Conservation (phyloP, 2,888 invertebrate species). For the Apodemia zela region DNA sequence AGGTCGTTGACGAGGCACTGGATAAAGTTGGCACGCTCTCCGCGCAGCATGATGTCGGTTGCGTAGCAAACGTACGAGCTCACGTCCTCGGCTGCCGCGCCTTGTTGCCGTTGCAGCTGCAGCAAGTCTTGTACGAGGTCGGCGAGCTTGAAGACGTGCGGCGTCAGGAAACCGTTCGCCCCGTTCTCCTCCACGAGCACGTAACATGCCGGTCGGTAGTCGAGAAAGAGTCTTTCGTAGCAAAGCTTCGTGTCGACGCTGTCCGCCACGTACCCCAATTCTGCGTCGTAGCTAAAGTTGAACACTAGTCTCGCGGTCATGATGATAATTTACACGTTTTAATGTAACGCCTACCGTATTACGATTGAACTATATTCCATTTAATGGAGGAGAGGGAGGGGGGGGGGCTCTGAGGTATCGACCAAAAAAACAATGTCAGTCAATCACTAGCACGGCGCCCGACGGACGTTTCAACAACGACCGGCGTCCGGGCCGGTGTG, state of each 20-base stretch:
- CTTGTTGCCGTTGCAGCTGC: constrained; percentile 14
- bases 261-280: constrained; percentile 11
- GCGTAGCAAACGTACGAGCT: constrained; percentile 18
- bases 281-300: constrained; percentile 14
- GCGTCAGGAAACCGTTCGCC: constrained; percentile 8
- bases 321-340: not conserved
- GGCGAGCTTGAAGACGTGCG: constrained; percentile 13
- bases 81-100: constrained; percentile 5
- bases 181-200: constrained; percentile 16
- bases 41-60: constrained; percentile 16
- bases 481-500: not conserved
- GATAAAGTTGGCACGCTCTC: constrained; percentile 16
- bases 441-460: not conserved
- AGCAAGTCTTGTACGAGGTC: constrained; percentile 13
- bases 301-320: constrained; percentile 18
- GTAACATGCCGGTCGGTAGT: constrained; percentile 16
- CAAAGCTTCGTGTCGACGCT: no score
- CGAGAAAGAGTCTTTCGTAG: constrained; percentile 17
- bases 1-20: constrained; percentile 18
- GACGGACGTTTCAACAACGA: not conserved
- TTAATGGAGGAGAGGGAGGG: not conserved
- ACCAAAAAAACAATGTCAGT: not conserved
- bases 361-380: not conserved
- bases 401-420: not conserved
- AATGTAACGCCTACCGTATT: not conserved